Evolutionary conservation across 2,888 invertebrate species (phyloP).

Genomic region (Incurvaria masculella): DNA sequence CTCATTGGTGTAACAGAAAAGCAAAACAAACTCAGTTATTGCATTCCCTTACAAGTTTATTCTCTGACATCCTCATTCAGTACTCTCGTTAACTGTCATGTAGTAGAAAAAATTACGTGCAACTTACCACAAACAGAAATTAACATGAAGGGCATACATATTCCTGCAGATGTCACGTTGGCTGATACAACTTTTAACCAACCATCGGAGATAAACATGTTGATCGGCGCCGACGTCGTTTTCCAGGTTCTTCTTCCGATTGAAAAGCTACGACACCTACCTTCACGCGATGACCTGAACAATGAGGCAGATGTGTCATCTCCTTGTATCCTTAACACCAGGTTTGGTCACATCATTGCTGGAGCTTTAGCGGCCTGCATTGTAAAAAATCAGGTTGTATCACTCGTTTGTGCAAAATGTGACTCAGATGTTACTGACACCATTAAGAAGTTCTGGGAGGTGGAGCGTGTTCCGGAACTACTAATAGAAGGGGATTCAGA

Average conservation of each 20-base stretch:
- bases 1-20: no score
- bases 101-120: background rate
- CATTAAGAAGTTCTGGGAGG: no score
- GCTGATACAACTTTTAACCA: constrained; percentile 1
- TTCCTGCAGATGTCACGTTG: background rate
- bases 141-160: background rate
- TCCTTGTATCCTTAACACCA: background rate
- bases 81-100: no score
- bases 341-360: background rate
- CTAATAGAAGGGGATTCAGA: no score
- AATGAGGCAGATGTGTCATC: background rate
- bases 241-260: constrained; percentile 1
- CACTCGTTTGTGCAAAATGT: no score
- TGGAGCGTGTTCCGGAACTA: no score
- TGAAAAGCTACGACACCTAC: background rate
- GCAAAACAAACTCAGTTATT: no score
- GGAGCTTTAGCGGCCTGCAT: background rate
- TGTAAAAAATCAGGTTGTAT: background rate
- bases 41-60: no score
- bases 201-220: background rate
- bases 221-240: background rate
- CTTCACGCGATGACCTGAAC: background rate
- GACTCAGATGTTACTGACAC: no score
- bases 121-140: background rate
- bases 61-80: no score